Evolutionary conservation across 2,888 invertebrate genomes (phyloP).

Genomic region (Plebejus argus): DNA sequence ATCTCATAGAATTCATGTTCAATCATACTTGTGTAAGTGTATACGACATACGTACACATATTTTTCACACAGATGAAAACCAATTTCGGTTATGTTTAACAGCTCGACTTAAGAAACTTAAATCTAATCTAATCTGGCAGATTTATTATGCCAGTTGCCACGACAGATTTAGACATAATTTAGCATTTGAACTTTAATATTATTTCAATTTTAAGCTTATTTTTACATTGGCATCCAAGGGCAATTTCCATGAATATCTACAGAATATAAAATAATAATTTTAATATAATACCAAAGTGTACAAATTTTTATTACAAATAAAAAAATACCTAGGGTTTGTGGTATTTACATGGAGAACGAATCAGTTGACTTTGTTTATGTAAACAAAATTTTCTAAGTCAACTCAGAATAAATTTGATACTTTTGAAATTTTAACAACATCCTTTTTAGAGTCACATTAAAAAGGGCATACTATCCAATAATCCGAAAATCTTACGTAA

Average conservation of each 20-base stretch:
- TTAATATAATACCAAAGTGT: conserved; percentile 36
- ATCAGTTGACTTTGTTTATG: conserved; percentile 41
- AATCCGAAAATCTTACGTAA: neutral
- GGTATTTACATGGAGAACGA: conserved; percentile 59
- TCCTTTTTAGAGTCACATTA: neutral
- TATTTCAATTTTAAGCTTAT: neutral
- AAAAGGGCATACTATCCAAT: neutral
- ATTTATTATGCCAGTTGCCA: neutral
- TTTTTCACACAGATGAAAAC: no score
- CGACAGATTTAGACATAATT: neutral
- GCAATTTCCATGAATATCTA: neutral
- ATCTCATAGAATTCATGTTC: no score
- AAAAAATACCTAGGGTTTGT: conserved; percentile 49
- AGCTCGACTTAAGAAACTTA: neutral
- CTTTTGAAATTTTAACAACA: neutral
- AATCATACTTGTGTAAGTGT: no score
- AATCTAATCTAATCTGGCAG: no score
- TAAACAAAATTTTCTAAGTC: neutral
- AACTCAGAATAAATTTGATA: neutral
- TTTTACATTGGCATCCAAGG: conserved; percentile 18
- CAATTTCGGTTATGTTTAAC: no score
- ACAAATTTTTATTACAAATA: conserved; percentile 40
- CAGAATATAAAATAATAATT: conserved; percentile 34
- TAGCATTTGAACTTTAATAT: neutral
- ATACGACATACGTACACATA: no score